Evolutionary conservation across 2,113 vertebrate genomes (phyloP), one percentile per base, ranked within the genome.

Genomic region (Engraulis encrasicolus): DNA sequence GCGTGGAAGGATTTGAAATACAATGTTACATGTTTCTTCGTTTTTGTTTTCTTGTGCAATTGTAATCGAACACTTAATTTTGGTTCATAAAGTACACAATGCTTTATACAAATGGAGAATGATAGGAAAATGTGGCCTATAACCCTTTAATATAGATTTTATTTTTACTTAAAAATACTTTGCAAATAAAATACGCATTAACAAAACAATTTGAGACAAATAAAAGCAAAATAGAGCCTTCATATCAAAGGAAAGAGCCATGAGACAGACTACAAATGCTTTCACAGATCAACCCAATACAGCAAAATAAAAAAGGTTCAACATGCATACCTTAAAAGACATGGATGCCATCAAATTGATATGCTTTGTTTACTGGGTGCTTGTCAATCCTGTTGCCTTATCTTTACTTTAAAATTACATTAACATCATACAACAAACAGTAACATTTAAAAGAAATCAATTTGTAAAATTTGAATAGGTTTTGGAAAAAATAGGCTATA

Each of bases 371-470:
- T 74, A 31, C 6, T 36, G 14, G 34, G 27, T 31, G 12, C 27
- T 74, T 34, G 6, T 17, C 27, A 34, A 34, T 58, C 19, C 23
- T 36, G 17, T 36, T 74, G 15, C 86, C 82, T 74, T 61, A 58
- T 61, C 34, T 84, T 36, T 5, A 74, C 27, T 74, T 74, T 18
- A 34, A n/a, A 23, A 66, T 74, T 23, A 74, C 66, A 74, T 74
- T 14, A 71, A 86, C n/a, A 49, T 81, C 12, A 82, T 15, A 74
- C 66, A 74, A 74, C 31, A 74, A 74, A 74, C 66, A 74, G 31
- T 34, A 40, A 54, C 49, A 84, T 81, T 45, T 45, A 45, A 45
- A 3, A 45, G 40, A 45, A 71, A 84, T 54, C 48, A 78, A 19
- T 78, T 49, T 38, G n/a, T 74, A 54, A 27, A 82, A 0, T 80